Conservation (phyloP, 1,140 invertebrate genomes). For the Dryas iulia region DNA sequence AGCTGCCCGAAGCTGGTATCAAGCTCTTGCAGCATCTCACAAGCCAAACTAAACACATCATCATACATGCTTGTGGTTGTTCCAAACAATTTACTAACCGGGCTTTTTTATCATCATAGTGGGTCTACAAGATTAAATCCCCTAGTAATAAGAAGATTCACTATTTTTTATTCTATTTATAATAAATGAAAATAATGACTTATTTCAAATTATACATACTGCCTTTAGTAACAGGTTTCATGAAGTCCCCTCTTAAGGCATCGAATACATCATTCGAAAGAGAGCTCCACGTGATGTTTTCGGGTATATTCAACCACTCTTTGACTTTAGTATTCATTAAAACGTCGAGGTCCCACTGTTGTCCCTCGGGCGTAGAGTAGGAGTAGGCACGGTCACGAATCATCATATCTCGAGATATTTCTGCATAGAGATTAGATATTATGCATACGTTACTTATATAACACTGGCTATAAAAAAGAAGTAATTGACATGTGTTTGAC, state of each 20-base stretch:
- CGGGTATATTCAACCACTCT: conserved; percentile 83
- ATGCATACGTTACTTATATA: neutral
- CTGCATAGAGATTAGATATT: neutral
- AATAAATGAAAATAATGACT: too few relatives aligned
- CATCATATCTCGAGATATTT: conserved; percentile 45
- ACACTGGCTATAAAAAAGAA: too few relatives aligned
- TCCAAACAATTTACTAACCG: too few relatives aligned
- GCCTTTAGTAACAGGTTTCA: conserved; percentile 86
- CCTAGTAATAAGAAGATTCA: too few relatives aligned
- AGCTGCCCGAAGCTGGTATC: too few relatives aligned
- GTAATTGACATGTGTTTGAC: too few relatives aligned
- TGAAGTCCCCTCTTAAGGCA: conserved; percentile 86
- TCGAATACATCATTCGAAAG: conserved; percentile 84
- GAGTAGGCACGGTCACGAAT: conserved; percentile 40
- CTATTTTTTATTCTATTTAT: too few relatives aligned
- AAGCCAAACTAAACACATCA: too few relatives aligned
- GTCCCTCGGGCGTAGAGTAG: conserved; percentile 29
- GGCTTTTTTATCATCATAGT: too few relatives aligned
- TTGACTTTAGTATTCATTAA: conserved; percentile 89
- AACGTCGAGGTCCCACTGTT: conserved; percentile 46
- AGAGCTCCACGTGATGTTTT: conserved; percentile 82
- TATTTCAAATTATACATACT: conserved; percentile 17
- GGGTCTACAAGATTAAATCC: too few relatives aligned
- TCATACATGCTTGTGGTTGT: too few relatives aligned
- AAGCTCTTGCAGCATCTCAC: too few relatives aligned